Evolutionary conservation across 2,113 vertebrate species (phyloP).

Genomic region (Lepidothrix coronata): DNA sequence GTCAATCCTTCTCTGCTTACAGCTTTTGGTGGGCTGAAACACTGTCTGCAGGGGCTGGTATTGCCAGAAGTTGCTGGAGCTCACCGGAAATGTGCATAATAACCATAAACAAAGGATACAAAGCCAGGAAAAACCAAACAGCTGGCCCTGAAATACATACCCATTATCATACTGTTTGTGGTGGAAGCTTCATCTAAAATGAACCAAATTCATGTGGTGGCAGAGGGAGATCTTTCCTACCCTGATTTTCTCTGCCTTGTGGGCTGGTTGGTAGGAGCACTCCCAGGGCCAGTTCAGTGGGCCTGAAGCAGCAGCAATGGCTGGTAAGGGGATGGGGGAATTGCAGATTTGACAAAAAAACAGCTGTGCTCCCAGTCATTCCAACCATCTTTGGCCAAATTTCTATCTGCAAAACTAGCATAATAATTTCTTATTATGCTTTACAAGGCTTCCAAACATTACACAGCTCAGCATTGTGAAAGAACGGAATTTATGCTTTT

Average conservation of each 20-base stretch:
- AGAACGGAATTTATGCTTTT: neutral
- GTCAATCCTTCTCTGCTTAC: neutral
- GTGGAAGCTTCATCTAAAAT: neutral
- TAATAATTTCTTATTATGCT: neutral
- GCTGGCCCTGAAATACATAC: neutral
- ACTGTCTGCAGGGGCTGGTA: rapidly evolving
- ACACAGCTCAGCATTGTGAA: neutral
- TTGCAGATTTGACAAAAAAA: neutral
- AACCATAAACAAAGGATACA: neutral
- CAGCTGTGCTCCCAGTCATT: neutral
- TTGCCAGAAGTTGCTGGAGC: neutral
- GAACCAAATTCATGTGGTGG: rapidly evolving
- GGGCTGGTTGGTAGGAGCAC: neutral
- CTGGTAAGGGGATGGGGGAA: neutral
- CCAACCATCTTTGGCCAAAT: neutral
- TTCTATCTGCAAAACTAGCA: neutral
- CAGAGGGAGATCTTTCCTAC: neutral
- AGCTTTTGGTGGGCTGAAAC: neutral
- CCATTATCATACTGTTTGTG: neutral
- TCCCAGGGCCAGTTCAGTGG: neutral
- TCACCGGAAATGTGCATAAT: neutral
- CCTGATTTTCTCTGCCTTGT: neutral
- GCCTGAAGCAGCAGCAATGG: neutral
- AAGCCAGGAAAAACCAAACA: neutral
- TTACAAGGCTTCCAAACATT: neutral